phyloP scores from a whole-genome alignment of 2,888 invertebrate species.

The Megastigmus dorsalis region DNA sequence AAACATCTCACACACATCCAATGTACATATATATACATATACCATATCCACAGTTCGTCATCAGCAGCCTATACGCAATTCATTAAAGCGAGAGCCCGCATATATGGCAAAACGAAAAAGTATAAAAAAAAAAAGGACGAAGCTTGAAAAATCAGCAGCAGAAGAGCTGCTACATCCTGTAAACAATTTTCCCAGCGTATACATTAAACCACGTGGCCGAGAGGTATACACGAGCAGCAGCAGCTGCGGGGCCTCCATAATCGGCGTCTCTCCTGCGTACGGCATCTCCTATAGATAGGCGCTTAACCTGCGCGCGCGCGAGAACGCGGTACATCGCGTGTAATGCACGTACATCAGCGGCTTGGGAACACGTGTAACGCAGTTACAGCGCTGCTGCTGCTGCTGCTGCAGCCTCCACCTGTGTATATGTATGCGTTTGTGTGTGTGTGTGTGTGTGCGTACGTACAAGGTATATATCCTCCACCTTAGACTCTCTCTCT shows the following conservation, averaged over 20 bases:
- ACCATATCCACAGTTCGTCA: too few species aligned
- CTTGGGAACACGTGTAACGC: too few species aligned
- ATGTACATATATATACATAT: too few species aligned
- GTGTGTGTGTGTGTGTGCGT: too few species aligned
- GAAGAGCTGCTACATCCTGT: background rate
- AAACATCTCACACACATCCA: too few species aligned
- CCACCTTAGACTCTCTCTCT: too few species aligned
- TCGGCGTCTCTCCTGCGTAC: background rate
- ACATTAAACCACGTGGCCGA: background rate
- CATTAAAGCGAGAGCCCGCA: too few species aligned
- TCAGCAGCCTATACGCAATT: too few species aligned
- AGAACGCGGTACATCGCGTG: constrained; percentile 8
- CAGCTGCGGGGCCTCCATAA: constrained; percentile 12
- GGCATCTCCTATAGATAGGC: background rate
- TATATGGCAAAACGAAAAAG: background rate
- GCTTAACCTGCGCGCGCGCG: background rate
- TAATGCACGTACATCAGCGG: background rate
- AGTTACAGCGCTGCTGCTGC: too few species aligned
- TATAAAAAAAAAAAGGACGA: background rate
- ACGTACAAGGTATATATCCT: too few species aligned
- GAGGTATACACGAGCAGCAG: background rate
- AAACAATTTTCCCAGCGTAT: background rate
- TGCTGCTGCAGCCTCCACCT: too few species aligned
- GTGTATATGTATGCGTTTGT: too few species aligned
- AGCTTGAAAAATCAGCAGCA: background rate